These are phyloP conservation scores for Gasteruption jaculator DNA, from an alignment of 2,888 invertebrate species.

Conservation along the genomic window DNA sequence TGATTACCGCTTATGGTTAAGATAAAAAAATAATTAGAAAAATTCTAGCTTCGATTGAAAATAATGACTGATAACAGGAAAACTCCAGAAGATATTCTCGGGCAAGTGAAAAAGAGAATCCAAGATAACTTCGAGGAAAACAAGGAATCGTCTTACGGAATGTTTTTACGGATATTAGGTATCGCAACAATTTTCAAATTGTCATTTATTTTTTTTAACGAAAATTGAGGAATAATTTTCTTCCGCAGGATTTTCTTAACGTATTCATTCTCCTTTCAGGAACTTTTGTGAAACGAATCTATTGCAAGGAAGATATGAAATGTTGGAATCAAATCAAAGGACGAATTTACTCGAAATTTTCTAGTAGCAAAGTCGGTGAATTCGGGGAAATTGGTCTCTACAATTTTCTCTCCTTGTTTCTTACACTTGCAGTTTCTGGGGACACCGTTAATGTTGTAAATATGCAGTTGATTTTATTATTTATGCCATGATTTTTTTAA, in stretches of 20 bases:
- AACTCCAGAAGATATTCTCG: conserved; percentile 37
- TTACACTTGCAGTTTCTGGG: conserved; percentile 50
- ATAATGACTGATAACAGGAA: conserved; percentile 36
- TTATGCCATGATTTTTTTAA: neutral
- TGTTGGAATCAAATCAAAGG: conserved; percentile 56
- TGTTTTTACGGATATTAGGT: conserved; percentile 53
- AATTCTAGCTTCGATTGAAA: conserved; percentile 6
- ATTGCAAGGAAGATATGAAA: conserved; percentile 35
- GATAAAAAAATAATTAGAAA: neutral
- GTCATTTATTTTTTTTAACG: conserved; percentile 27
- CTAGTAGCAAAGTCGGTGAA: conserved; percentile 55
- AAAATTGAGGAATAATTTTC: neutral
- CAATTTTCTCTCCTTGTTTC: conserved; percentile 54
- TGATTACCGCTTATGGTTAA: conserved; percentile 5
- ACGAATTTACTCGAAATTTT: conserved; percentile 59
- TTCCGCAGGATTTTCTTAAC: too few relatives aligned
- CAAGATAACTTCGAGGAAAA: conserved; percentile 28
- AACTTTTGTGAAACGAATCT: conserved; percentile 40
- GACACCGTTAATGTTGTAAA: conserved; percentile 50
- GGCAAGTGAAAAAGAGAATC: conserved; percentile 49
- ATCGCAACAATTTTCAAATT: conserved; percentile 26
- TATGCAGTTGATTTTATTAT: conserved; percentile 13
- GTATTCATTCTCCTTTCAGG: conserved; percentile 33
- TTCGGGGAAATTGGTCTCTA: conserved; percentile 57
- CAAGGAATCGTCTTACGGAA: conserved; percentile 53